Percentiles rank a stretch among this genome's conserved stretches.
phyloP scores from a whole-genome alignment of 2,797 vertebrate genomes.

The Gorsachius magnificus region DNA sequence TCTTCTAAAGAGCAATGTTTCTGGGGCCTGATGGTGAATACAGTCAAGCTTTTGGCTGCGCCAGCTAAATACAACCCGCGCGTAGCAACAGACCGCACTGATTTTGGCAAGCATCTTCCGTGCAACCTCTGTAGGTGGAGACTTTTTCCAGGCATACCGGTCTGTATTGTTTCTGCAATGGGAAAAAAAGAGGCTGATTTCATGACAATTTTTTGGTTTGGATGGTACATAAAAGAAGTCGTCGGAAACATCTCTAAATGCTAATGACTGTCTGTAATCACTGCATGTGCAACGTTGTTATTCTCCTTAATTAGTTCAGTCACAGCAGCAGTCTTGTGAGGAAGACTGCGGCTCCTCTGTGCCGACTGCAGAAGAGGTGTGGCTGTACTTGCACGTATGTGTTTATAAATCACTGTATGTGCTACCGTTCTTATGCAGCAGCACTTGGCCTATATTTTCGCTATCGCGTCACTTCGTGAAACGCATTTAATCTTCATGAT shows the following conservation, averaged over 20 bases:
- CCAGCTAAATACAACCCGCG: background rate
- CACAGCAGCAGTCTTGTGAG: background rate
- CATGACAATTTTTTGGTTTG: rapidly evolving
- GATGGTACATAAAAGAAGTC: background rate
- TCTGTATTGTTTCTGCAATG: background rate
- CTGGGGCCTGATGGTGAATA: background rate
- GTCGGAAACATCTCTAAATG: background rate
- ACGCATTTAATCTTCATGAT: background rate
- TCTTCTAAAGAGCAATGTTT: background rate
- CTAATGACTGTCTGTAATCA: background rate
- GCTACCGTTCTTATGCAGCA: background rate
- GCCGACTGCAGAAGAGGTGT: background rate
- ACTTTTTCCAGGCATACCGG: background rate
- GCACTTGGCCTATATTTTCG: background rate
- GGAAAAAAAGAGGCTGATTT: background rate
- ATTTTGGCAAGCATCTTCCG: background rate
- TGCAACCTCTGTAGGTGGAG: background rate
- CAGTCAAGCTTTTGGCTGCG: background rate
- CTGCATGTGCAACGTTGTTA: background rate
- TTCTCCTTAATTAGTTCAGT: background rate
- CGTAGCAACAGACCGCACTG: background rate
- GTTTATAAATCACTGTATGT: background rate
- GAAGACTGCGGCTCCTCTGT: background rate
- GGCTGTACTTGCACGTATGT: background rate
- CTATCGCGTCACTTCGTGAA: background rate